Evolutionary conservation across 2,113 vertebrate species (phyloP), one percentile per base, ranked within the genome.

Genomic region (Elanoides forficatus): DNA sequence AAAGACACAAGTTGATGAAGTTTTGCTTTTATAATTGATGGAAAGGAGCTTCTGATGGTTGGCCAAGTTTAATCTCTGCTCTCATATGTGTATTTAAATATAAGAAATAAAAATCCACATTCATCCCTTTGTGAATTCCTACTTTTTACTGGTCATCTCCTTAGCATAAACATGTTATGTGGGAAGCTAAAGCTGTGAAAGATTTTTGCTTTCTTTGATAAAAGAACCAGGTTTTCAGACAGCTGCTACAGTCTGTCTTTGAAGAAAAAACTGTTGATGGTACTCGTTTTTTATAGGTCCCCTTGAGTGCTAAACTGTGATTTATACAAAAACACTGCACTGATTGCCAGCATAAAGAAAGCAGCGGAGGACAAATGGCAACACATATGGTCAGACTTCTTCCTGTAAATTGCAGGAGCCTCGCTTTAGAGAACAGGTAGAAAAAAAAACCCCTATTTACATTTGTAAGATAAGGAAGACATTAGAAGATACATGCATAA

Each of bases 341-440:
- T 90, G 65, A 89, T 23, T 93, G 86, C 67, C 70, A 94, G 78
- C 36, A 38, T 70, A 79, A 94, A 88, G 40, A 56, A 89, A 90
- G 43, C 67, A 88, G 32, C 6, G 3, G 36, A 86, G 82, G 81
- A 97, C 90, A 97, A 97, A 97, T 88, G 88, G 94, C 72, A 94
- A 81, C 18, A 75, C 86, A 91, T 91, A 88, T 93, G 91, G 89
- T 83, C 78, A 78, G 62, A 47, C 59, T 47, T 82, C 50, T 79
- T 82, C 34, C 63, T 81, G 43, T 73, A 71, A 86, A 79, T 30
- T 70, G 27, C 38, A 75, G 19, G 11, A 91, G 55, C 36, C 48
- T 48, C 56, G 81, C 59, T 73, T 90, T 82, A 74, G 58, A 82
- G 42, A 53, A 71, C 22, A 65, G 21, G 63, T 34, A 85, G 60